Conservation (phyloP, 1,140 invertebrate genomes). For the Oryzaephilus surinamensis region DNA sequence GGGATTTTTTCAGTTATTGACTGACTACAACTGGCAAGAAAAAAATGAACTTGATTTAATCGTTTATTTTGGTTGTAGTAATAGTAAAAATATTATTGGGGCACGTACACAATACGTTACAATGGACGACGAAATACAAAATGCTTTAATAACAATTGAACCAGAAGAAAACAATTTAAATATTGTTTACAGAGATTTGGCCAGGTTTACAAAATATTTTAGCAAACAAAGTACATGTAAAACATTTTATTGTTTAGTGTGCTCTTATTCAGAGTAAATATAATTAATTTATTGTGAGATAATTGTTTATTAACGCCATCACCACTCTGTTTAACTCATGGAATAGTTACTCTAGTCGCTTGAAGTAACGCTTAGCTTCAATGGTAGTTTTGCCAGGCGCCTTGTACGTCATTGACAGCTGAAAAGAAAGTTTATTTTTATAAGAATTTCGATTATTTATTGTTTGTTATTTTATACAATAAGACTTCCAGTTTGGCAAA, state of each 20-base stretch:
- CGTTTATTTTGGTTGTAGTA: conserved; percentile 43
- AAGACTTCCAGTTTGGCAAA: conserved; percentile 43
- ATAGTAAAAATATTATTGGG: conserved; percentile 30
- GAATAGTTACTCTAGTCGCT: too few relatives aligned
- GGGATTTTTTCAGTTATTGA: conserved; percentile 34
- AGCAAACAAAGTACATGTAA: conserved; percentile 30
- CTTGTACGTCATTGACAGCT: conserved; percentile 24
- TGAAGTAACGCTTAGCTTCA: conserved; percentile 28
- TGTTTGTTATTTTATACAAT: conserved; percentile 39
- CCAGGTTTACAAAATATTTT: conserved; percentile 37
- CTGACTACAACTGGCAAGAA: conserved; percentile 37
- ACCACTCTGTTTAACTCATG: too few relatives aligned
- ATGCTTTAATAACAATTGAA: conserved; percentile 41
- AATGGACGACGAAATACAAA: conserved; percentile 37
- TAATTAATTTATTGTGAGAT: too few relatives aligned
- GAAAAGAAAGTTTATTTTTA: conserved; percentile 11
- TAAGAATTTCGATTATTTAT: neutral
- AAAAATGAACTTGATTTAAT: conserved; percentile 45
- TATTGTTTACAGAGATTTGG: conserved; percentile 56
- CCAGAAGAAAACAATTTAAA: conserved; percentile 51
- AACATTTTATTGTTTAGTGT: conserved; percentile 31
- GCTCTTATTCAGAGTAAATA: conserved; percentile 31
- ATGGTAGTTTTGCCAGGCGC: conserved; percentile 18
- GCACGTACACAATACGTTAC: conserved; percentile 43
- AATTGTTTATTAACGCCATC: too few relatives aligned